Evolutionary conservation across 2,797 vertebrate genomes (phyloP), one percentile per base, ranked within the genome.

Genomic region (Pelochelys cantorii): DNA sequence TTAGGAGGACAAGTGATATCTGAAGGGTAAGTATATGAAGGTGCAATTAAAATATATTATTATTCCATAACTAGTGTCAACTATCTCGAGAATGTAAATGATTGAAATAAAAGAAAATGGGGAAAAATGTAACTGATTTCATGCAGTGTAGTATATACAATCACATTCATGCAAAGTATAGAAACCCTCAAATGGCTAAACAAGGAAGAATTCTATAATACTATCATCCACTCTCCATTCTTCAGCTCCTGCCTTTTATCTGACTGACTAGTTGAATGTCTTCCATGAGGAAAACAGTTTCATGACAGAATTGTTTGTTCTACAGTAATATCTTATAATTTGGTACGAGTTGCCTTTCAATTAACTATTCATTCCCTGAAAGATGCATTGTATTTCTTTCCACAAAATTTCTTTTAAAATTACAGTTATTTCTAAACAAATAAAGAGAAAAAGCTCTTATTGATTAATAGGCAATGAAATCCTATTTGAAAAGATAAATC

Each of bases 211-310:
- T 1, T 48, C 20, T 83, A 84, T 27, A 81, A 17, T 56, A 25
- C 5, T 27, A 15, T 71, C 34, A 22, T 74, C 20, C 25, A 48
- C 12, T 87, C 87, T 82, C 74, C 14, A 62, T 5, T 23, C 78
- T 11, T 83, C 54, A 89, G 89, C 59, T 62, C 90, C 81, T 74
- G n/a, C 79, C 83, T 79, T 79, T 75, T 85, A 68, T 86, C 81
- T 91, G 48, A 74, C 42, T 2, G 34, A 48, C 48, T 25, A 14
- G 14, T 48, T 1, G 71, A 92, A 75, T 22, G 31, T 15, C 2
- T 92, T 31, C 37, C 79, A 37, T 12, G 57, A 93, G 90, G 6
- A 62, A 80, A 90, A 48, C 0, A 0, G 62, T 23, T 83, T 91
- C 86, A 53, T n/a, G 48, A 37, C 25, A 88, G 34, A 83, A 79